phyloP scores from a whole-genome alignment of 2,888 invertebrate species.

The Adela reaumurella region DNA sequence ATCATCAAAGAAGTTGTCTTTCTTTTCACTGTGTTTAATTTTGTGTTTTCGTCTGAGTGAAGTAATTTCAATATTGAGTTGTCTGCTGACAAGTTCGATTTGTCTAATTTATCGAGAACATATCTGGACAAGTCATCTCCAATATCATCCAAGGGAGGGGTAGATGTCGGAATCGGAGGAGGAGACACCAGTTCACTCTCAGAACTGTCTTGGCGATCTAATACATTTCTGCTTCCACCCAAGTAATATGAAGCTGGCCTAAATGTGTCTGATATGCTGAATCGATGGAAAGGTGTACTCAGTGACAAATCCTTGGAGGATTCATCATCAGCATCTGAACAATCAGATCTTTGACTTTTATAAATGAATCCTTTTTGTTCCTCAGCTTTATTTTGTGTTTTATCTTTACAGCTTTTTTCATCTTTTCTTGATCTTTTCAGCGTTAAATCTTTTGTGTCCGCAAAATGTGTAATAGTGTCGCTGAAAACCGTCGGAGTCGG shows the following conservation, averaged over 20 bases:
- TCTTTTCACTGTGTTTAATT: slow-evolving; percentile 39
- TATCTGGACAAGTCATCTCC: slow-evolving; percentile 58
- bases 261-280: slow-evolving; percentile 84
- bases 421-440: slow-evolving; percentile 35
- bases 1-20: slow-evolving; percentile 51
- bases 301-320: slow-evolving; percentile 72
- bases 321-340: slow-evolving; percentile 82
- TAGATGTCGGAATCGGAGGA: slow-evolving; percentile 72
- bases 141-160: slow-evolving; percentile 70
- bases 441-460: slow-evolving; percentile 42
- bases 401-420: slow-evolving; percentile 38
- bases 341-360: slow-evolving; percentile 55
- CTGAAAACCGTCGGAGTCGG: slow-evolving; percentile 17
- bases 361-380: slow-evolving; percentile 48
- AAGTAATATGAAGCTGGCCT: slow-evolving; percentile 85
- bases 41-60: slow-evolving; percentile 36
- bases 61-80: slow-evolving; percentile 50
- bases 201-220: slow-evolving; percentile 73
- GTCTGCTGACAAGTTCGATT: slow-evolving; percentile 43
- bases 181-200: slow-evolving; percentile 78
- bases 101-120: slow-evolving; percentile 50
- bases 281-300: slow-evolving; percentile 62
- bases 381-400: slow-evolving; percentile 55
- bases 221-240: slow-evolving; percentile 62
- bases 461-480: slow-evolving; percentile 42